Evolutionary conservation across 2,888 invertebrate species (phyloP).

Genomic region (Resseliella maxima): DNA sequence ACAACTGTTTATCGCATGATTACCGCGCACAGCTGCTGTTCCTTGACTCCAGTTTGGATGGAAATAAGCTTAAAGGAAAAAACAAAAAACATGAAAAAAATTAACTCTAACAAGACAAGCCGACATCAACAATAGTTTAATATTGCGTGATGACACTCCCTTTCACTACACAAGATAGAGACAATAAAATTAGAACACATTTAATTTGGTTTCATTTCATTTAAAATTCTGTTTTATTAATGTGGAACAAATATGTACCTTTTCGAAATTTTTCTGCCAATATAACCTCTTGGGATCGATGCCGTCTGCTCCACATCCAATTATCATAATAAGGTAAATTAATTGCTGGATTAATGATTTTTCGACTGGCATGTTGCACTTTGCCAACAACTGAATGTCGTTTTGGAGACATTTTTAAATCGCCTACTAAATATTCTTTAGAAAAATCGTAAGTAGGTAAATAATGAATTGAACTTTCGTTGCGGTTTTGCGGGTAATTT

Average conservation of each 20-base stretch:
- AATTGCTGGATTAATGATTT: slow-evolving; percentile 61
- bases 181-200: too few relatives aligned
- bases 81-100: not conserved
- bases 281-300: slow-evolving; percentile 69
- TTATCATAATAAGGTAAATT: slow-evolving; percentile 72
- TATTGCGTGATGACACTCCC: not conserved
- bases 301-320: slow-evolving; percentile 76
- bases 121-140: not conserved
- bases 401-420: not conserved
- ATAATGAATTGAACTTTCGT: not conserved
- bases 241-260: not conserved
- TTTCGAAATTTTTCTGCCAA: slow-evolving; percentile 70
- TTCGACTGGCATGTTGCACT: slow-evolving; percentile 57
- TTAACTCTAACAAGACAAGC: not conserved
- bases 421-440: not conserved
- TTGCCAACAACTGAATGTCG: slow-evolving; percentile 28
- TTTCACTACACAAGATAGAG: too few relatives aligned
- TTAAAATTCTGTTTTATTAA: not conserved
- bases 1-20: slow-evolving; percentile 73
- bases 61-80: slow-evolving; percentile 70
- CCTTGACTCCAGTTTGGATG: slow-evolving; percentile 83
- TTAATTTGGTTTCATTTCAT: too few relatives aligned
- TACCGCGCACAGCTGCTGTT: slow-evolving; percentile 78
- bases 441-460: slow-evolving; percentile 31
- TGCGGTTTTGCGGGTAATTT: slow-evolving; percentile 17